Percentiles rank a stretch among this genome's conserved stretches.
Evolutionary conservation across 2,888 invertebrate genomes (phyloP).

Genomic region (Sarcophaga carnaria): DNA sequence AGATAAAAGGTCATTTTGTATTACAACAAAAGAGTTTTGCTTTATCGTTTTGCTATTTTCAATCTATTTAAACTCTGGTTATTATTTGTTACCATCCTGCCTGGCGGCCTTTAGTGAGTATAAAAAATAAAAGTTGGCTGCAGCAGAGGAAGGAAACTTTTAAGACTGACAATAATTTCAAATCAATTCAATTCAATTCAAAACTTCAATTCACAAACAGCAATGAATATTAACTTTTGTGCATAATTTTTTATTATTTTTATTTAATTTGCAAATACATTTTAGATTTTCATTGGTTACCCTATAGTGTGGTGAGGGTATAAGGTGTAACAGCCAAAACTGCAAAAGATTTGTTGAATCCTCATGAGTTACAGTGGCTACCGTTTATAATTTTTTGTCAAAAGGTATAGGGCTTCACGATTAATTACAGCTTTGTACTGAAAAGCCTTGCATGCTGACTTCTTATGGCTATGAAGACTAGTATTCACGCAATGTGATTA

Average conservation of each 20-base stretch:
- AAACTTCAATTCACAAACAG: conserved; percentile 1
- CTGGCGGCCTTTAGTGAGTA: too few relatives aligned
- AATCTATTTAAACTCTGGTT: neutral
- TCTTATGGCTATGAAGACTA: conserved; percentile 83
- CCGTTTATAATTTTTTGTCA: conserved; percentile 93
- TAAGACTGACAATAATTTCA: neutral
- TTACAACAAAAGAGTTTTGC: neutral
- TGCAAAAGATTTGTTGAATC: conserved; percentile 95
- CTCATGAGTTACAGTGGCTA: conserved; percentile 90
- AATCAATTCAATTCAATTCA: neutral
- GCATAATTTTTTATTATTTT: neutral
- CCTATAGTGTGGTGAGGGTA: conserved; percentile 97
- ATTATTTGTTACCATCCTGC: too few relatives aligned
- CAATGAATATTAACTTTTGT: conserved; percentile 35
- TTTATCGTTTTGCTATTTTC: neutral
- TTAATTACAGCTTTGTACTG: conserved; percentile 90
- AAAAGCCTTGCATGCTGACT: conserved; percentile 89
- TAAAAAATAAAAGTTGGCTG: too few relatives aligned
- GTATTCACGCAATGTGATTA: conserved; percentile 72
- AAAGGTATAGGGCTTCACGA: conserved; percentile 92
- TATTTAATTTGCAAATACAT: conserved; percentile 79
- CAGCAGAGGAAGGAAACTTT: neutral
- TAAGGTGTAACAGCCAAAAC: conserved; percentile 90
- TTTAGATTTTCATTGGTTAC: conserved; percentile 88
- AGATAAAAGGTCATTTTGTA: conserved; percentile 24